Conservation (phyloP, 2,797 vertebrate species). For the Sebastes steindachneri region DNA sequence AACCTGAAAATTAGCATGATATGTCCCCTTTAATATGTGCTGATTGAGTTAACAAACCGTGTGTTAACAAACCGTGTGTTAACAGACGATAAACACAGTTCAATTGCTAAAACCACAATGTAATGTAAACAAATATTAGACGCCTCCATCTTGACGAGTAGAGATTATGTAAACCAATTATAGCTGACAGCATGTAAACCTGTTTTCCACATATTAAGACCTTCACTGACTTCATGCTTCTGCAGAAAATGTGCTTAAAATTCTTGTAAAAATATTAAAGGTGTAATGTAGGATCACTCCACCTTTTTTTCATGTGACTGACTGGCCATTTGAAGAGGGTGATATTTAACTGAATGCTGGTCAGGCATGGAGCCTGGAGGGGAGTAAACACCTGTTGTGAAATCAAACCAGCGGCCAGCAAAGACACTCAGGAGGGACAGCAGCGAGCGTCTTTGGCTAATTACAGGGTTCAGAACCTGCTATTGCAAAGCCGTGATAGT, state of each 20-base stretch:
- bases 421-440: constrained; percentile 28
- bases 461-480: constrained; percentile 43
- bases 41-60: neutral
- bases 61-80: neutral
- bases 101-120: neutral
- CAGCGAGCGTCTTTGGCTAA: constrained; percentile 37
- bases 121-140: neutral
- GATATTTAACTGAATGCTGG: constrained; percentile 19
- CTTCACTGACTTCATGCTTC: neutral
- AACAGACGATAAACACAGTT: neutral
- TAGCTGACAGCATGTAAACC: neutral
- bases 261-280: neutral
- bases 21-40: neutral
- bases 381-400: constrained; percentile 56
- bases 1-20: too few species aligned
- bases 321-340: neutral
- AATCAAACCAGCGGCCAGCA: neutral
- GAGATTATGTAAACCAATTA: neutral
- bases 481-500: constrained; percentile 30
- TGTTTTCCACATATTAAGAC: neutral
- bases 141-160: neutral
- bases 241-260: neutral
- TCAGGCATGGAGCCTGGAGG: constrained; percentile 46
- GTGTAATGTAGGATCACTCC: neutral
- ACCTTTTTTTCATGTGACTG: neutral